These are phyloP conservation scores for Odontocerum albicorne DNA, from an alignment of 2,888 invertebrate species.

Conservation along the genomic window DNA sequence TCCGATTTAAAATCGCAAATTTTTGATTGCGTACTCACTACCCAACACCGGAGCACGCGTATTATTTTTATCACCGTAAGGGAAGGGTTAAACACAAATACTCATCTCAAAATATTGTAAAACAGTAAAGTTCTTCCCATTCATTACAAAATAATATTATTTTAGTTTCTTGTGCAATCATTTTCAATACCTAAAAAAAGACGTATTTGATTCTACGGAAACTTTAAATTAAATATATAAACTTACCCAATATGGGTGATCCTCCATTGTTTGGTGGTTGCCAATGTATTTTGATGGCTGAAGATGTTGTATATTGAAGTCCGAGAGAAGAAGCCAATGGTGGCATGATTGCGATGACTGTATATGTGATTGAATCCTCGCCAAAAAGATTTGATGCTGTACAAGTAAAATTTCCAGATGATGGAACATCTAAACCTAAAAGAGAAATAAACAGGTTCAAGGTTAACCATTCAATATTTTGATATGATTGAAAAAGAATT, in stretches of 20 bases:
- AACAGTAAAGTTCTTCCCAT: background rate
- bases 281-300: conserved; percentile 66
- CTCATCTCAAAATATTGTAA: no score
- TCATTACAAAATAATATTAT: background rate
- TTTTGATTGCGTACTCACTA: no score
- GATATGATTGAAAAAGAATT: no score
- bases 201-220: no score
- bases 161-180: background rate
- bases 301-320: conserved; percentile 73
- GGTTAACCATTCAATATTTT: no score
- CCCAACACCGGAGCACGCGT: no score
- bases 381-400: conserved; percentile 81
- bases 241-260: conserved; percentile 52
- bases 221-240: no score
- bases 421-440: conserved; percentile 69
- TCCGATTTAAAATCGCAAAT: no score
- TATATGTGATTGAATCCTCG: conserved; percentile 78
- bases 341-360: conserved; percentile 72
- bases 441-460: no score
- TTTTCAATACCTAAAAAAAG: no score
- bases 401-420: conserved; percentile 80
- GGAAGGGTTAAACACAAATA: no score
- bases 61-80: no score
- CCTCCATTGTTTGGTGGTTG: conserved; percentile 52
- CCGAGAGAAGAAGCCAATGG: conserved; percentile 71